These are phyloP conservation scores for Gallinago undulata DNA, from an alignment of 2,113 vertebrate genomes.

Conservation along the genomic window DNA sequence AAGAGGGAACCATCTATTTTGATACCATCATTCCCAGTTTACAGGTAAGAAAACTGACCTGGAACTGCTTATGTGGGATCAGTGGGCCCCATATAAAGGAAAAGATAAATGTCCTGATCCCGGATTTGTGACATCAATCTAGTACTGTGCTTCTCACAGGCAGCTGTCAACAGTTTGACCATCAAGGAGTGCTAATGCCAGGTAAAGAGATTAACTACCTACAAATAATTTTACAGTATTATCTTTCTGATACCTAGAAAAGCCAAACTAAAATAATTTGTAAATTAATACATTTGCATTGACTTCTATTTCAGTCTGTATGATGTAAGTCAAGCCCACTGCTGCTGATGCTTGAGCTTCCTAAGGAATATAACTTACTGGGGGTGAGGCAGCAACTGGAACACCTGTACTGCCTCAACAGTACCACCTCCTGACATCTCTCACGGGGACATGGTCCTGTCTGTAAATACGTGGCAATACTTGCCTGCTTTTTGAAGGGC, in stretches of 20 bases:
- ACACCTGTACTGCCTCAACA: background rate
- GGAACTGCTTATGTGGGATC: background rate
- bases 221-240: background rate
- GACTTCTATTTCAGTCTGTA: background rate
- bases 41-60: background rate
- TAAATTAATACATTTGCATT: background rate
- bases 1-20: background rate
- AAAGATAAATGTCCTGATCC: background rate
- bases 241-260: background rate
- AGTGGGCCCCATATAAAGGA: background rate
- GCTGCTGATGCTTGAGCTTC: background rate
- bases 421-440: background rate
- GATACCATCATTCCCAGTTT: background rate
- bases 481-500: background rate
- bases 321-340: background rate
- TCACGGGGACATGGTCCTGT: fast-evolving
- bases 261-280: background rate
- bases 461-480: fast-evolving
- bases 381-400: background rate
- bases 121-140: background rate
- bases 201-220: background rate
- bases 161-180: background rate
- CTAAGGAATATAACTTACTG: background rate
- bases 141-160: background rate
- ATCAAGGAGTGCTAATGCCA: background rate